Conservation (phyloP, 2,888 invertebrate genomes). For the Chrysolina haemoptera region DNA sequence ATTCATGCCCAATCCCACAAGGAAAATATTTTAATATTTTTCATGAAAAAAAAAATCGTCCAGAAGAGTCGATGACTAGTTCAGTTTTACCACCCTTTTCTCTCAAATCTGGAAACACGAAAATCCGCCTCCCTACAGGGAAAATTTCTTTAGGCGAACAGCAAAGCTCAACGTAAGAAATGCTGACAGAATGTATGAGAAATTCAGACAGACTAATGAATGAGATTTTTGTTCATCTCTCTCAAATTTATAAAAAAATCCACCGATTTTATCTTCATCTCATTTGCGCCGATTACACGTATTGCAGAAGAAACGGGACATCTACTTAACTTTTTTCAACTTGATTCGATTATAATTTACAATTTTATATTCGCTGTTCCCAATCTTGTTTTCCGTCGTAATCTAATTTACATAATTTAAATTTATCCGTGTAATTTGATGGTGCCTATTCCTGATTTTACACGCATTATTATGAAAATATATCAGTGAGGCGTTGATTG, state of each 20-base stretch:
- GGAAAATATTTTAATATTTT: too few relatives aligned
- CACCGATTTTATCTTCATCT: background rate
- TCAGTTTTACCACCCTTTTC: too few relatives aligned
- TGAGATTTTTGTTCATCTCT: background rate
- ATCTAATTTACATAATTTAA: constrained; percentile 2
- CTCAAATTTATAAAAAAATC: background rate
- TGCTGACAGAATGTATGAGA: too few relatives aligned
- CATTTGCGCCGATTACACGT: background rate
- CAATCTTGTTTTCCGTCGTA: background rate
- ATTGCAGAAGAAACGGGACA: background rate
- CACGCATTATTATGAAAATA: background rate
- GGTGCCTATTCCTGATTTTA: background rate
- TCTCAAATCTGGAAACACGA: too few relatives aligned
- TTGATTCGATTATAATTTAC: background rate
- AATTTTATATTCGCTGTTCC: background rate
- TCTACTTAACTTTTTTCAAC: background rate
- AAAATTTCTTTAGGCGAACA: too few relatives aligned
- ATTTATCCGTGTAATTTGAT: background rate
- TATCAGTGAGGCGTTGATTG: background rate
- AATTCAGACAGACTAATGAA: too few relatives aligned
- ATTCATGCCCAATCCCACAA: too few relatives aligned
- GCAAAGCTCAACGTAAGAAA: too few relatives aligned
- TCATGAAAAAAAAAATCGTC: too few relatives aligned
- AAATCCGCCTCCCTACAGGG: too few relatives aligned
- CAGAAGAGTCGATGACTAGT: too few relatives aligned